These are phyloP conservation scores for Lepetodrilus schrolli DNA, from an alignment of 2,888 invertebrate genomes.

Conservation along the genomic window DNA sequence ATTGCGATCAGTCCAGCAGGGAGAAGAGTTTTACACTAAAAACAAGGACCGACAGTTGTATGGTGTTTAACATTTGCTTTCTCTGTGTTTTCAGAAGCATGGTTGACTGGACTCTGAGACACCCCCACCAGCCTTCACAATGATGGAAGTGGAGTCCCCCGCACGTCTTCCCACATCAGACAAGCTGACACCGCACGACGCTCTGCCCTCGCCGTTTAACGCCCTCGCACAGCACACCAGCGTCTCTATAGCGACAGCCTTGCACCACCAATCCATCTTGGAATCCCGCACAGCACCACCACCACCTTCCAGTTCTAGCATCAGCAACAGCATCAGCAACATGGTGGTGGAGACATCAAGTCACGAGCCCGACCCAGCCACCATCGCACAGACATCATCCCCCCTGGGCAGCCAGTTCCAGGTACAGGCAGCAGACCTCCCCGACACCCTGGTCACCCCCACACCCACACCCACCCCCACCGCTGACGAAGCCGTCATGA, in stretches of 20 bases:
- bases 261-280: background rate
- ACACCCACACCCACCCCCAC: constrained; percentile 4
- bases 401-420: constrained; percentile 29
- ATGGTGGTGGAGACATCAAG: constrained; percentile 32
- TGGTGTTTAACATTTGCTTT: background rate
- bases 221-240: constrained; percentile 11
- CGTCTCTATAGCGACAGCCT: constrained; percentile 6
- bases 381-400: constrained; percentile 37
- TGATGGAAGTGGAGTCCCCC: constrained; percentile 55
- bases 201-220: background rate
- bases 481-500: constrained; percentile 13
- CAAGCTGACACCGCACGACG: background rate
- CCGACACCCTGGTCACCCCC: constrained; percentile 10
- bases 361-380: constrained; percentile 32
- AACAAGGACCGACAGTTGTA: no score
- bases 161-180: constrained; percentile 35
- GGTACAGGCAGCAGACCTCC: constrained; percentile 31
- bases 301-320: no score
- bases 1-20: no score
- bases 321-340: constrained; percentile 19
- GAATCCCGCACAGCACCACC: background rate
- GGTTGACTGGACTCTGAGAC: constrained; percentile 2
- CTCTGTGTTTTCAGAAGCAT: constrained; percentile 23
- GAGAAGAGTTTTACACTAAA: no score
- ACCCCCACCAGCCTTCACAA: constrained; percentile 29